Evolutionary conservation across 2,888 invertebrate genomes (phyloP), one percentile per base, ranked within the genome.

Genomic region (Phengaris arion): DNA sequence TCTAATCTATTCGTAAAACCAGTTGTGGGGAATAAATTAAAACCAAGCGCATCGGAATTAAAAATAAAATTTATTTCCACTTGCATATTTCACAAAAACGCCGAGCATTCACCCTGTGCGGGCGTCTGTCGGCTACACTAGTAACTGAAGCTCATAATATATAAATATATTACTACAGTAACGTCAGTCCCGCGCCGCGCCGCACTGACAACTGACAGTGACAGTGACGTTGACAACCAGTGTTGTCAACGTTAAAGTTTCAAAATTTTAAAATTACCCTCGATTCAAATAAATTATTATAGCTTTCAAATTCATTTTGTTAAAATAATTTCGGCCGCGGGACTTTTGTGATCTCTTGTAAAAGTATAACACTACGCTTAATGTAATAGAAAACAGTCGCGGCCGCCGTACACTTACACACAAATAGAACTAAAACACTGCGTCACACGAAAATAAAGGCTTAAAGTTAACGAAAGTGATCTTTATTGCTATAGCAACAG

Each of bases 51-150:
- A 76, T 79, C 87, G 91, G 91, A 93, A 92, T 93, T 93, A 91
- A 93, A 93, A 93, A 92, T 93, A 92, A 92, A 91, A 89, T 93
- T 90, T 93, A 92, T 92, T 92, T 91, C 89, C 91, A 91, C 86
- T 90, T 91, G 91, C 89, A 90, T 89, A 89, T 88, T 87, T 92
- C 92, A 91, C 91, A 90, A 75, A 64, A 89, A 88, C 86, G 87
- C 85, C 87, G 86, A 83, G 84, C 85, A 75, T 85, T 83, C 86
- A 85, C 83, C 83, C 35, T 35, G 35, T 4, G 83, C 85, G 81
- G 85, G 85, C 86, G 82, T 81, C 81, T 84, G 82, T 79, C 83
- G 84, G 84, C 85, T 87, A 89, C 86, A 82, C 87, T 89, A 90
- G 85, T 88, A 89, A 92, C 91, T 89, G 89, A 90, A 92, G 90